Percentiles rank a stretch among this genome's conserved stretches.
phyloP scores from a whole-genome alignment of 2,888 invertebrate genomes.

The Carpatolechia fugitivella region DNA sequence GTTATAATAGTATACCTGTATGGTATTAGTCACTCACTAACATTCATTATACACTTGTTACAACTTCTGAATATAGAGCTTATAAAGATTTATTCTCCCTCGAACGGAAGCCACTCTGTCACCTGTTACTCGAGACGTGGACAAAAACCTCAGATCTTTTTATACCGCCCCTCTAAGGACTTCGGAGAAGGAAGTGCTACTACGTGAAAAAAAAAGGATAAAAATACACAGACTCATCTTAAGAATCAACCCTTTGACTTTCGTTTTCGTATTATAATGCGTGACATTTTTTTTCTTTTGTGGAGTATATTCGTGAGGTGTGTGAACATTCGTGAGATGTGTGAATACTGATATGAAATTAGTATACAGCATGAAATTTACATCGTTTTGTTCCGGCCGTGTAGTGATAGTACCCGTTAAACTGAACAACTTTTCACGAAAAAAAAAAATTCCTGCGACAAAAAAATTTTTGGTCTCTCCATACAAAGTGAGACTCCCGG shows the following conservation, averaged over 20 bases:
- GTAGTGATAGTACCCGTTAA: too few relatives aligned
- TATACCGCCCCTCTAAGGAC: conserved; percentile 21
- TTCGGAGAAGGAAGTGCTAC: conserved; percentile 28
- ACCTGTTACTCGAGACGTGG: conserved; percentile 24
- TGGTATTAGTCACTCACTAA: too few relatives aligned
- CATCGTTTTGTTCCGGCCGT: too few relatives aligned
- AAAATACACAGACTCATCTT: conserved; percentile 7
- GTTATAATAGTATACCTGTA: too few relatives aligned
- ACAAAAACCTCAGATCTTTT: conserved; percentile 24
- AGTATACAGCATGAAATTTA: too few relatives aligned
- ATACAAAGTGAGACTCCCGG: too few relatives aligned
- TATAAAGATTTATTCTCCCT: background rate
- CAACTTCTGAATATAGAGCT: background rate
- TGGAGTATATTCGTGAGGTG: background rate
- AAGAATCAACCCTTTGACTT: background rate
- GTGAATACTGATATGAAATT: too few relatives aligned
- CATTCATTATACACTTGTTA: too few relatives aligned
- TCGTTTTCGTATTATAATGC: background rate
- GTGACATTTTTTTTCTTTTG: background rate
- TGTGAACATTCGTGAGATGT: background rate
- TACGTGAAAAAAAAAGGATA: background rate
- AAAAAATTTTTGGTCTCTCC: too few relatives aligned
- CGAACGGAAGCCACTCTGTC: conserved; percentile 7
- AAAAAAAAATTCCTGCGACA: too few relatives aligned
- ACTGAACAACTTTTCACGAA: too few relatives aligned